Base-by-base conservation (phyloP, 2,888 invertebrate genomes). In the Lepidonotus clava region DNA sequence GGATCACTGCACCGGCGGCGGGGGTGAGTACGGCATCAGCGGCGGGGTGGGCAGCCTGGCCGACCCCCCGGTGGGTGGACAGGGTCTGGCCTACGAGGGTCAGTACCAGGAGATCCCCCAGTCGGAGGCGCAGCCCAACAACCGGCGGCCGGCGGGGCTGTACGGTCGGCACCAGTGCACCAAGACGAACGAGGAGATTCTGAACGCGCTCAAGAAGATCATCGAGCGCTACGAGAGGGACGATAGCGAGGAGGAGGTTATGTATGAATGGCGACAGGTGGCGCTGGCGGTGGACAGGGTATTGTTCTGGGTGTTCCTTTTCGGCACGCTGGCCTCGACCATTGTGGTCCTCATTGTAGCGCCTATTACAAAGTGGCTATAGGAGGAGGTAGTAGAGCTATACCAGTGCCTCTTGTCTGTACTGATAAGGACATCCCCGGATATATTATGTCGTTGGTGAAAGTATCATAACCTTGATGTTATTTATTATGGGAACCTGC, bases 181-280 rank as follows among this genome's bases (percentile, higher is more conserved):
- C 18, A 66, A 84, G 83, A 91, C 94, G 24, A 94, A 95, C 88
- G 94, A 95, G 86, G 94, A 95, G 88, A 93, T 95, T 40, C 89
- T 95, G 28, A 91, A 92, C 85, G 94, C 95, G 14, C 92, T 95
- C 67, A 92, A 93, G 87, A 92, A 93, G 87, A 93, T 95, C 32
- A 92, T 95, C 53, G 93, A 93, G 61, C 93, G 95, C 86, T 95
- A 95, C 88, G 95, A 95, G 88, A 87, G 89, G 6, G 93, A 93
- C 56, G 93, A 93, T 77, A 88, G 87, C 28, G 93, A 95, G 87
- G 94, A 94, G 89, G 92, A 93, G 83, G 91, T 95, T 56, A 94
- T 95, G 40, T 94, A 95, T 88, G 95, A 95, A 90, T 95, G 95
- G 95, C 91, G 95, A 41, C 94, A 94, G 71, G 93, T 95, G 34